Evolutionary conservation across 2,113 vertebrate genomes (phyloP).

Genomic region (Stegastes partitus): DNA sequence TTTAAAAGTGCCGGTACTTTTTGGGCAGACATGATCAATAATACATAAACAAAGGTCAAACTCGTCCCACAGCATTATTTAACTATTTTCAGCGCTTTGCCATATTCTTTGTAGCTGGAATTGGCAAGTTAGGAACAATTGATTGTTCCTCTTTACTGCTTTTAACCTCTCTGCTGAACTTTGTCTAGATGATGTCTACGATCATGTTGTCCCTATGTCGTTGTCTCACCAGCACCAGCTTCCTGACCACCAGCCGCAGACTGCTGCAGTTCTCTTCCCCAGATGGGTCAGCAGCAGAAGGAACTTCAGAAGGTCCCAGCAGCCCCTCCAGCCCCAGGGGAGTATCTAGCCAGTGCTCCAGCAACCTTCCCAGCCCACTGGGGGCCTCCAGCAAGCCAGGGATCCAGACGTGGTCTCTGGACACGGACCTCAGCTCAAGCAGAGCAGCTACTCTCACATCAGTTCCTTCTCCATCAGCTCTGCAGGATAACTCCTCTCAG

Average conservation of each 20-base stretch:
- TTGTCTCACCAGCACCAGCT: conserved; percentile 79
- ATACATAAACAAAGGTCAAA: background rate
- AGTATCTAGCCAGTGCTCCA: conserved; percentile 79
- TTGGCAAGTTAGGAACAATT: too few relatives aligned
- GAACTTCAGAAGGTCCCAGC: conserved; percentile 76
- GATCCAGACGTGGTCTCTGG: conserved; percentile 67
- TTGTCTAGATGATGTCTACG: background rate
- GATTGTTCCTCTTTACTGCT: background rate
- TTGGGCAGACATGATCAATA: background rate
- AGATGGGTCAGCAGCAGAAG: conserved; percentile 67
- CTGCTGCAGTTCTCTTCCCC: conserved; percentile 75
- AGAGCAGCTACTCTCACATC: conserved; percentile 49
- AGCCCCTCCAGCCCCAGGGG: conserved; percentile 72
- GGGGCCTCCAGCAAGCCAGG: conserved; percentile 65
- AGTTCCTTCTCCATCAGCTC: conserved; percentile 73
- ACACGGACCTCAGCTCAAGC: conserved; percentile 59
- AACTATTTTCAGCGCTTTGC: background rate
- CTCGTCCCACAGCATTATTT: background rate
- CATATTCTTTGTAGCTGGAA: too few relatives aligned
- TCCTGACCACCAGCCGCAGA: conserved; percentile 80
- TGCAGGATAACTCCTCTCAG: conserved; percentile 84
- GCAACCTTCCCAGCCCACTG: conserved; percentile 80
- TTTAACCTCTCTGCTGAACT: background rate
- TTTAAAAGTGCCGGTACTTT: background rate
- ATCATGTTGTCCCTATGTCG: background rate